Evolutionary conservation across 1,140 invertebrate genomes (phyloP).

Genomic region (Bombus superbus): DNA sequence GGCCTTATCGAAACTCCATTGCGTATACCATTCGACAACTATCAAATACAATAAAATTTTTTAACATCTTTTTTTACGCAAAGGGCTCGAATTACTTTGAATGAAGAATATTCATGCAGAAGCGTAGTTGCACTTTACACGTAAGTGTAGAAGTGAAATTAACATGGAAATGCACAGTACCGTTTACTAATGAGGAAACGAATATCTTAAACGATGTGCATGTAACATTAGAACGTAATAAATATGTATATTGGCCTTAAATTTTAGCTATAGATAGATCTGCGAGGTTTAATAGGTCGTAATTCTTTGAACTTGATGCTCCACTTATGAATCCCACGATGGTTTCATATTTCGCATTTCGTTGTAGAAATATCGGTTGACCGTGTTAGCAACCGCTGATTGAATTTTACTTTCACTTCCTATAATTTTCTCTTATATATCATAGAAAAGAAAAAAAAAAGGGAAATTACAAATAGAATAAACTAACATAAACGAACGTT

Average conservation of each 20-base stretch:
- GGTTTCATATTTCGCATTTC: background rate
- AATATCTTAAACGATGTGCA: background rate
- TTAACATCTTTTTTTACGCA: background rate
- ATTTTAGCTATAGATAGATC: background rate
- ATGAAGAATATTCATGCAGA: background rate
- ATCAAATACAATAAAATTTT: too few relatives aligned
- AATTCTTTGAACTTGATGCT: background rate
- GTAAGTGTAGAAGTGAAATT: background rate
- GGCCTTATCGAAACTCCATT: background rate
- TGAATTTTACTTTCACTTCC: conserved; percentile 23
- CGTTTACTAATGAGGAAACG: background rate
- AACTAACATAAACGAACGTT: background rate
- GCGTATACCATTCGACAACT: background rate
- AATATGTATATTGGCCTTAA: background rate
- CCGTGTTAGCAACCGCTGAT: background rate
- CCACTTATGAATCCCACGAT: too few relatives aligned
- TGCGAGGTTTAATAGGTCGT: background rate
- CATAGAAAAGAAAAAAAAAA: background rate
- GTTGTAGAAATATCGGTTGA: background rate
- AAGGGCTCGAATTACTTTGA: background rate
- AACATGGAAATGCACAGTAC: background rate
- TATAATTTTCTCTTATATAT: background rate
- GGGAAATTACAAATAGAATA: background rate
- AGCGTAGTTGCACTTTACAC: background rate
- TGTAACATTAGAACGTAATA: background rate